Evolutionary conservation across 2,888 invertebrate species (phyloP), one percentile per base, ranked within the genome.

Genomic region (Anthrax anthrax): DNA sequence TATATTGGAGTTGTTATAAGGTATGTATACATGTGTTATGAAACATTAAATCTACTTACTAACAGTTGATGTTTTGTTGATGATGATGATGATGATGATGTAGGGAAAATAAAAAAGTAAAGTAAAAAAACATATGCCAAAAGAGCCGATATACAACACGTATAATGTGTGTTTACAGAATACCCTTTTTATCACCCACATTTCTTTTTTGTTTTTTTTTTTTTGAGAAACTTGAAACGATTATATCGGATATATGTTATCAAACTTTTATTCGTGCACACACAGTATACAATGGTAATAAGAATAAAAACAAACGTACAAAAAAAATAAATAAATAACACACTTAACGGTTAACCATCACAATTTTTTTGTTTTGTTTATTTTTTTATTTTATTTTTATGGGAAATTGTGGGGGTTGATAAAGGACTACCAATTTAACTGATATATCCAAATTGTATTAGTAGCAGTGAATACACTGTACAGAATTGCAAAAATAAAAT

Each of bases 261-360:
- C 9, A 12, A 32, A 32, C 12, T 29, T 29, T 12, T 32, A 32
- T 32, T 23, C 8, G 4, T 23, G 23, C 23, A 23, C 23, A 23
- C n/a, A n/a, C n/a, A n/a, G n/a, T n/a, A n/a, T n/a, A n/a, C n/a
- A n/a, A n/a, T n/a, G n/a, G n/a, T 23, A 23, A 23, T 6, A 23
- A 23, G 23, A 23, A 23, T 23, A 23, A 23, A 23, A 23, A 32
- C 29, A 32, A 3, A 32, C 3, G 12, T 12, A 32, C 29, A 12
- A 32, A 32, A 10, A 32, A 32, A 29, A 29, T 3, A 29, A 32
- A 32, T 12, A 32, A 32, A 32, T 32, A 23, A 23, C 47, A 50
- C 50, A 43, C 45, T 47, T 47, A 50, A 50, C 47, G 50, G 50
- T 50, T 50, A 50, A 50, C 50, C 50, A 47, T 45, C 40, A 42